phyloP scores from a whole-genome alignment of 2,797 vertebrate species.

The Amazonetta brasiliensis region DNA sequence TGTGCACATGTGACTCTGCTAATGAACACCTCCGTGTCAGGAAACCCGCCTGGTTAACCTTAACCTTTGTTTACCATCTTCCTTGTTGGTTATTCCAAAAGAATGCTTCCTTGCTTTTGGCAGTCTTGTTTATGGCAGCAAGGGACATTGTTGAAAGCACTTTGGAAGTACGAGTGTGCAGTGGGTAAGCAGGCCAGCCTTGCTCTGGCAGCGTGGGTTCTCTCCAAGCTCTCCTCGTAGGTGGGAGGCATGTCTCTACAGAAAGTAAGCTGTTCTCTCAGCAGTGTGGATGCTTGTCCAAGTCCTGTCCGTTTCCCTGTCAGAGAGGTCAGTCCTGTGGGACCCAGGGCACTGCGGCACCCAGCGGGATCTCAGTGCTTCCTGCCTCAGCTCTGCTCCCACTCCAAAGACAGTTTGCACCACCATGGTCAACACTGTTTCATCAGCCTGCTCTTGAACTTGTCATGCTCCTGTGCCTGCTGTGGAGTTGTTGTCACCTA shows the following conservation, averaged over 20 bases:
- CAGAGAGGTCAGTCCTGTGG: background rate
- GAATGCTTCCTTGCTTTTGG: background rate
- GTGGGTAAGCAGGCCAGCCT: background rate
- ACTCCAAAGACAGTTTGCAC: rapidly evolving
- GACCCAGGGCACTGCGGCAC: rapidly evolving
- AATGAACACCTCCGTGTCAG: background rate
- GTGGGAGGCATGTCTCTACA: background rate
- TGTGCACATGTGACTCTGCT: rapidly evolving
- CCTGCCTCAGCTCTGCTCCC: background rate
- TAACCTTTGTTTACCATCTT: background rate
- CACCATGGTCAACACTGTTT: too few relatives aligned
- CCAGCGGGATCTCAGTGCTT: rapidly evolving
- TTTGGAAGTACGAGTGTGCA: rapidly evolving
- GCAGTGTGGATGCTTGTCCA: rapidly evolving
- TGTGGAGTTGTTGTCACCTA: too few relatives aligned
- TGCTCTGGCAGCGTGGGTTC: background rate
- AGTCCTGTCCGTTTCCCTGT: rapidly evolving
- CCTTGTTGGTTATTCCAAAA: background rate
- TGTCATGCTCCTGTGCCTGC: rapidly evolving
- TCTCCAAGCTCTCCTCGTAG: background rate
- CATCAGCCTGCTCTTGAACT: background rate
- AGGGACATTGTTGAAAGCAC: background rate
- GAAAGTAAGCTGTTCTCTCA: background rate
- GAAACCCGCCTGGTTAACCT: background rate
- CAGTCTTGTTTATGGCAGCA: background rate